Percentiles rank a stretch among this genome's conserved stretches.
phyloP scores from a whole-genome alignment of 35 echinoderm and acorn worm genomes.

The Heliocidaris erythrogramma region DNA sequence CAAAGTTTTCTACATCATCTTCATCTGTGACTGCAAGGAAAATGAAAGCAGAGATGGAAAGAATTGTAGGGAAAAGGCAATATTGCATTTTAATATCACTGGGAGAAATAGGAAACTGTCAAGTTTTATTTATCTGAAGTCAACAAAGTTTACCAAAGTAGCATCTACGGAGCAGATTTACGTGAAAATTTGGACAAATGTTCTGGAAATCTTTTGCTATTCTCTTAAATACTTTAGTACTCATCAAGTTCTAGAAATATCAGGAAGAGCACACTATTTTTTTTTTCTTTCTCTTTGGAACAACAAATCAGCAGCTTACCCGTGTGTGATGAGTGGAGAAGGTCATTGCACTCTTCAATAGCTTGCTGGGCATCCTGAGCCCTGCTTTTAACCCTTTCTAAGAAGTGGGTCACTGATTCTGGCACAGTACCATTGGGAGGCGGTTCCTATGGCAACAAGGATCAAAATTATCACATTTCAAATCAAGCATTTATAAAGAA shows the following conservation, averaged over 20 bases:
- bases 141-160: no score
- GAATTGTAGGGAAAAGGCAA: neutral
- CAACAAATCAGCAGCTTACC: neutral
- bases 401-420: conserved; percentile 61
- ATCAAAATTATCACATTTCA: neutral
- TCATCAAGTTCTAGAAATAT: no score
- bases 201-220: no score
- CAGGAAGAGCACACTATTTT: no score
- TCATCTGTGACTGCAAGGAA: conserved; percentile 39
- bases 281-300: no score
- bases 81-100: no score
- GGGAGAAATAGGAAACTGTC: no score
- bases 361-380: conserved; percentile 64
- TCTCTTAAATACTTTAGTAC: no score
- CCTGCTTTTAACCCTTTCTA: conserved; percentile 65
- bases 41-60: conserved; percentile 14
- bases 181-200: no score
- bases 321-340: conserved; percentile 44
- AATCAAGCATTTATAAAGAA: neutral
- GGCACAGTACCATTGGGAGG: conserved; percentile 57
- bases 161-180: no score
- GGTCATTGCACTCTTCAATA: conserved; percentile 69
- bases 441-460: conserved; percentile 26
- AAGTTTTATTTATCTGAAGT: no score
- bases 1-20: conserved; percentile 67